Evolutionary conservation across 2,888 invertebrate genomes (phyloP), one percentile per base, ranked within the genome.

Genomic region (Lasioglossum figueresi): DNA sequence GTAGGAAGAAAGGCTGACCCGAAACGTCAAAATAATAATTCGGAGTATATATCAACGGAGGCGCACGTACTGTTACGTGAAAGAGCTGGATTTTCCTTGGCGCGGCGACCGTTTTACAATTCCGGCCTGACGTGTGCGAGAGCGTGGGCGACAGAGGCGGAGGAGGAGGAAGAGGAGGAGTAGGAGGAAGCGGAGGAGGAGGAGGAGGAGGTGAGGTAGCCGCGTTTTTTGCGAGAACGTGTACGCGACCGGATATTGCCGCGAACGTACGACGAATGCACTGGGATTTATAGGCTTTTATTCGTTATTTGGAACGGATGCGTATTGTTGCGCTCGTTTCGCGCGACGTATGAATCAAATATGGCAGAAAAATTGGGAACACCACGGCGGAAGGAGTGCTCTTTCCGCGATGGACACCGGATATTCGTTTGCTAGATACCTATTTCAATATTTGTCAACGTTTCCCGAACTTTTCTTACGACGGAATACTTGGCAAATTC

Each of bases 1-100:
- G 87, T 34, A 82, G 90, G 83, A 88, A 86, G 89, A 89, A 89
- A 88, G 83, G 88, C 81, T 80, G 84, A 82, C 85, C 88, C 80
- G 87, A 91, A 88, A 92, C 85, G 91, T 92, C 92, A 91, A 93
- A 93, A 93, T 93, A 92, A 93, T 91, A 92, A 93, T 93, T 91
- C 88, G 79, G 70, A 76, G 82, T 89, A 89, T 93, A 91, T 83
- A 88, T 92, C 92, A 93, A 85, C 87, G 79, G 82, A 72, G 23
- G 76, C 79, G 85, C 87, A 83, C 83, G 86, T 86, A 84, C 88
- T 79, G 79, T 79, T 63, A 73, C 79, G 80, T 63, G 84, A 84
- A 88, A 85, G 84, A 76, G 79, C 76, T 78, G 87, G 80, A 88
- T 89, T 87, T 87, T 73, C 76, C 56, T 76, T 72, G 52, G 70